Percentiles rank a stretch among this genome's conserved stretches.
Evolutionary conservation across 2,888 invertebrate species (phyloP).

Genomic region (Lasius fuliginosus): DNA sequence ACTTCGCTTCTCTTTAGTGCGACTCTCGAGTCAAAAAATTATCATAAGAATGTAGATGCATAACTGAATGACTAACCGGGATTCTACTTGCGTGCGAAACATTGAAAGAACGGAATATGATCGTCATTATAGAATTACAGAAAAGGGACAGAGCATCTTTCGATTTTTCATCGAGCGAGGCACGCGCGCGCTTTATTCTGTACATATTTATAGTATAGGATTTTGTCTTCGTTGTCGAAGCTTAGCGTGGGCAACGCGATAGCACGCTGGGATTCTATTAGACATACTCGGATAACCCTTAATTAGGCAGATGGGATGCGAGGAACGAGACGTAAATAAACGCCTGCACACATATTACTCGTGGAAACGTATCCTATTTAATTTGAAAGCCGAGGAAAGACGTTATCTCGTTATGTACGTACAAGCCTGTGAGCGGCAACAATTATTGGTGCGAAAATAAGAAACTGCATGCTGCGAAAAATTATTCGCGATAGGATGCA

Average conservation of each 20-base stretch:
- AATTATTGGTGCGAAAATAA: constrained; percentile 42
- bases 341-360: constrained; percentile 30
- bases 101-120: constrained; percentile 37
- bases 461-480: background rate
- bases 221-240: constrained; percentile 59
- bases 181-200: constrained; percentile 45
- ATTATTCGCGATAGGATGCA: constrained; percentile 12
- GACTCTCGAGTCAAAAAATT: constrained; percentile 4
- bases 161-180: constrained; percentile 42
- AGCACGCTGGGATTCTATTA: constrained; percentile 60
- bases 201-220: constrained; percentile 69
- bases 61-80: background rate
- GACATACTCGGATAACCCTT: constrained; percentile 61
- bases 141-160: constrained; percentile 59
- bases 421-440: background rate
- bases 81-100: constrained; percentile 22
- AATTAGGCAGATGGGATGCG: constrained; percentile 74
- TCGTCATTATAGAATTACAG: constrained; percentile 38
- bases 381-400: constrained; percentile 48
- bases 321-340: constrained; percentile 47
- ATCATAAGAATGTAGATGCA: background rate
- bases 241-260: constrained; percentile 37
- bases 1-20: constrained; percentile 28
- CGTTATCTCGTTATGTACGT: constrained; percentile 35
- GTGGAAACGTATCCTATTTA: constrained; percentile 50